Conservation (phyloP, 2,797 vertebrate species). For the Melanogrammus aeglefinus region DNA sequence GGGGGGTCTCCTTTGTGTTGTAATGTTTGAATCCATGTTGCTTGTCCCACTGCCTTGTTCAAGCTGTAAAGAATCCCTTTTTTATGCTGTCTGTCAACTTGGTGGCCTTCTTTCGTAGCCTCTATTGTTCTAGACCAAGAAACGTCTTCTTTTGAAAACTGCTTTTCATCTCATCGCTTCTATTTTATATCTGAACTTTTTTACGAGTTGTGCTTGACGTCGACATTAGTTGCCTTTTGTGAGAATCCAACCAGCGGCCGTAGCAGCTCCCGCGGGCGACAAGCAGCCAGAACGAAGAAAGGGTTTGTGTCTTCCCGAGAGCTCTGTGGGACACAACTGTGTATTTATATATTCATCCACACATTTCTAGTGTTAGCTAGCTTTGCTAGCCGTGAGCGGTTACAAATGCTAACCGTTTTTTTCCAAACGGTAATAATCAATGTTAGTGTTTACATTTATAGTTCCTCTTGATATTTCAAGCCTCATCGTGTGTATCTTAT, state of each 20-base stretch:
- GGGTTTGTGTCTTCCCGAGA: background rate
- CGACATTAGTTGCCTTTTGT: slow-evolving; percentile 56
- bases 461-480: background rate
- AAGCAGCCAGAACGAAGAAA: background rate
- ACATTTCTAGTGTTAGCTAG: background rate
- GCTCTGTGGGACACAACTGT: background rate
- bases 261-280: too few relatives aligned
- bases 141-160: slow-evolving; percentile 50
- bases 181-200: slow-evolving; percentile 59
- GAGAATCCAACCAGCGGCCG: slow-evolving; percentile 30
- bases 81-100: slow-evolving; percentile 59
- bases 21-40: slow-evolving; percentile 65
- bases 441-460: background rate
- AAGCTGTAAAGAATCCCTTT: slow-evolving; percentile 44
- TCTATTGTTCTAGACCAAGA: slow-evolving; percentile 53
- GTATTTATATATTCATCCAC: background rate
- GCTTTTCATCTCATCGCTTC: slow-evolving; percentile 64
- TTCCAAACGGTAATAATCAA: background rate
- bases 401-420: background rate
- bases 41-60: slow-evolving; percentile 61
- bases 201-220: slow-evolving; percentile 46
- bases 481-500: background rate
- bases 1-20: too few relatives aligned
- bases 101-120: slow-evolving; percentile 65
- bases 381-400: background rate